phyloP scores from a whole-genome alignment of 2,113 vertebrate species.

The Pterocles gutturalis region DNA sequence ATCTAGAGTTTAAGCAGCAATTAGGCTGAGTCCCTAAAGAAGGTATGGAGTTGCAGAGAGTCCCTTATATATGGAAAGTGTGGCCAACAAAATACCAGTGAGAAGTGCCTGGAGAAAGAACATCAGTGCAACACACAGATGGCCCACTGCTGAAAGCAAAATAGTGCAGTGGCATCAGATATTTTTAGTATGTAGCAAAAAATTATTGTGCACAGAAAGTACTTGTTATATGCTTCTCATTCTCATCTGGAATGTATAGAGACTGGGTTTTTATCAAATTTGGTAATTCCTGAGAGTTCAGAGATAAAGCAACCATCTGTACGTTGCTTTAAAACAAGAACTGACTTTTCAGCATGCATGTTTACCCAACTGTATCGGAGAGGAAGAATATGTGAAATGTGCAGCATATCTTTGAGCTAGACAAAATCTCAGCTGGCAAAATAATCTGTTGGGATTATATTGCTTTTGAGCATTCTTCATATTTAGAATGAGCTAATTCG shows the following conservation, averaged over 20 bases:
- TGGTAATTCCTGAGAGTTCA: not conserved
- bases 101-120: not conserved
- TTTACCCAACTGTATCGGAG: not conserved
- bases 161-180: not conserved
- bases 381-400: not conserved
- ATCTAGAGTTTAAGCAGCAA: not conserved
- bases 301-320: not conserved
- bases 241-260: not conserved
- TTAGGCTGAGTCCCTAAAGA: not conserved
- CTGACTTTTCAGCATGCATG: not conserved
- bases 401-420: not conserved
- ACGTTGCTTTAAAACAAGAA: not conserved
- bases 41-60: not conserved
- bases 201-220: not conserved
- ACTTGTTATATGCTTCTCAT: not conserved
- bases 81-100: not conserved
- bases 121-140: not conserved
- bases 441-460: not conserved
- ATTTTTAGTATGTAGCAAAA: not conserved
- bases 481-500: not conserved
- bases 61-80: not conserved
- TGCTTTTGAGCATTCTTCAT: not conserved
- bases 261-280: not conserved
- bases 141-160: not conserved
- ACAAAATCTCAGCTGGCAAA: not conserved